Evolutionary conservation across 2,797 vertebrate genomes (phyloP), one percentile per base, ranked within the genome.

Genomic region (Pipistrellus pipistrellus): DNA sequence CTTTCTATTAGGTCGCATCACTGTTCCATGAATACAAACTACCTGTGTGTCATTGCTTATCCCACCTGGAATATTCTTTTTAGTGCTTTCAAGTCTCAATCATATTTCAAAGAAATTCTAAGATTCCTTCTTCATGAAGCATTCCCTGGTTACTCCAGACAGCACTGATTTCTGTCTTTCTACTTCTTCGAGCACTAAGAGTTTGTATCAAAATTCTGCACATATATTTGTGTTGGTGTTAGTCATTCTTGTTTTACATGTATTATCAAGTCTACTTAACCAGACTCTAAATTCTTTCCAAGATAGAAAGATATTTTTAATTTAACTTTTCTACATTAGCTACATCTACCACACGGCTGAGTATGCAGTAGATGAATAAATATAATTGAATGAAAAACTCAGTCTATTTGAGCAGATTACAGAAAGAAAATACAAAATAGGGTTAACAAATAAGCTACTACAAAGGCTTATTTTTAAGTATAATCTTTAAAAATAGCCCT

Each of bases 91-190:
- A 48, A n/a, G 35, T 77, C 21, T 86, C 32, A 25, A 25, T 38
- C 64, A 51, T 81, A 69, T 53, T 62, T 92, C 55, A 85, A 92
- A 91, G 55, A 72, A 66, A 15, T 48, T 88, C 38, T 76, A 64
- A 80, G 41, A 18, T 1, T 5, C 12, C 21, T 93, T 83, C 73
- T n/a, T 77, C 55, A 38, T 38, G 20, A 90, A 78, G 27, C 21
- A 44, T 46, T 68, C 21, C 27, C 72, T 48, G 30, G 66, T 78
- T 51, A 59, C 15, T 64, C 9, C 20, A 38, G n/a, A 23, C 2
- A 17, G 9, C 7, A 2, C 0, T 57, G 10, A n/a, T 48, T 69
- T 78, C 57, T 75, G 18, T 87, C 71, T 53, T 78, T 75, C 53
- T 81, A 59, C 12, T 38, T 69, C 59, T 73, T 62, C 23, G 4